These are phyloP conservation scores for Cotesia typhae DNA, from an alignment of 1,140 invertebrate species.

Conservation along the genomic window DNA sequence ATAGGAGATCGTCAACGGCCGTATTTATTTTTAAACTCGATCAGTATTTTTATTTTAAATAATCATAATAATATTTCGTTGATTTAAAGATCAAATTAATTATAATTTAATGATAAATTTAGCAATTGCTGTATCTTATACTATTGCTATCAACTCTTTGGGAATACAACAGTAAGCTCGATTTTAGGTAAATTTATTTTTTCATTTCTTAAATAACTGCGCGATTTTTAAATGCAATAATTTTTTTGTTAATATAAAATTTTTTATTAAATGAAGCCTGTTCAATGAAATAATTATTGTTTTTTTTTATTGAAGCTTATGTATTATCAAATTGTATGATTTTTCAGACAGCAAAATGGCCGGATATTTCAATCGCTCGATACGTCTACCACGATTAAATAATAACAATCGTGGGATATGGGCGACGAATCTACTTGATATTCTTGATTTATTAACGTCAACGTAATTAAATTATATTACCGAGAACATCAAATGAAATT, in stretches of 20 bases:
- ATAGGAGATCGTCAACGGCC: constrained; percentile 43
- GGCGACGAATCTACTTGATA: no score
- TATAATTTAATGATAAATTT: no score
- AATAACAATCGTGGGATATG: no score
- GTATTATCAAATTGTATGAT: no score
- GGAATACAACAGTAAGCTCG: background rate
- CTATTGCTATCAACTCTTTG: background rate
- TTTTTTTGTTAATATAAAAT: constrained; percentile 1
- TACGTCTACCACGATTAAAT: no score
- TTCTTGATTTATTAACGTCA: no score
- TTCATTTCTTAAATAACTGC: background rate
- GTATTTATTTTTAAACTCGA: constrained; percentile 14
- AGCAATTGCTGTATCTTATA: background rate
- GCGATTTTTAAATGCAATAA: background rate
- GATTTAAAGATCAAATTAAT: background rate
- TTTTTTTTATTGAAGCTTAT: background rate
- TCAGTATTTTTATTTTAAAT: background rate
- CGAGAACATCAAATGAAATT: no score
- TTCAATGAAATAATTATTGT: constrained; percentile 11
- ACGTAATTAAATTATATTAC: no score
- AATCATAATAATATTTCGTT: background rate
- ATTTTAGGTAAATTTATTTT: constrained; percentile 6
- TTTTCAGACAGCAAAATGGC: no score
- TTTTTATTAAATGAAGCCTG: constrained; percentile 22
- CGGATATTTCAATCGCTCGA: no score